Evolutionary conservation across 2,888 invertebrate species (phyloP).

Genomic region (Drosophila pullipes): DNA sequence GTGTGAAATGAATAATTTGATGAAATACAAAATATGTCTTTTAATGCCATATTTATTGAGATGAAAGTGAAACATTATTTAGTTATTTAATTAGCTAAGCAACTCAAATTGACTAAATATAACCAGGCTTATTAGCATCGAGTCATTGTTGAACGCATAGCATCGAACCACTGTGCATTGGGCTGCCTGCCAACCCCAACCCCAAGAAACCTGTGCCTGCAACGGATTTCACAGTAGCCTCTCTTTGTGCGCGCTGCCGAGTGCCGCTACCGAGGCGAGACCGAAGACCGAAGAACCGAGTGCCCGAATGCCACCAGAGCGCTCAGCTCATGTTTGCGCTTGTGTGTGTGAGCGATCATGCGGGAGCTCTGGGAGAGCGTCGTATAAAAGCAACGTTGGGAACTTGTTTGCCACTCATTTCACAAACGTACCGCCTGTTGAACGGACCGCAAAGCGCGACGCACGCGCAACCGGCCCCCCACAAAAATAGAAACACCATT

Average conservation of each 20-base stretch:
- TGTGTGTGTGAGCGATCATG: slow-evolving; percentile 64
- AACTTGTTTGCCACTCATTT: slow-evolving; percentile 85
- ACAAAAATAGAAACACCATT: slow-evolving; percentile 27
- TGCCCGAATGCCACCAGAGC: slow-evolving; percentile 48
- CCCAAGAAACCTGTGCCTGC: slow-evolving; percentile 53
- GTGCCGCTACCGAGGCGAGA: slow-evolving; percentile 69
- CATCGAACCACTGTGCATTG: slow-evolving; percentile 54
- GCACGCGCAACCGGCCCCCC: slow-evolving; percentile 57
- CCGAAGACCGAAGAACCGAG: slow-evolving; percentile 54
- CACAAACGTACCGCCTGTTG: slow-evolving; percentile 81
- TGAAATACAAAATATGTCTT: neutral
- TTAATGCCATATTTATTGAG: neutral
- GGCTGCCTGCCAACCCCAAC: slow-evolving; percentile 57
- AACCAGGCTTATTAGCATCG: neutral
- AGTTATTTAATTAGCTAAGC: slow-evolving; percentile 15
- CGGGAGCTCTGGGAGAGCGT: slow-evolving; percentile 71
- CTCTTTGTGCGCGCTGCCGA: slow-evolving; percentile 75
- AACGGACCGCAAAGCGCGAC: slow-evolving; percentile 71
- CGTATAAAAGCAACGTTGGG: slow-evolving; percentile 84
- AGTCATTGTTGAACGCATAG: neutral
- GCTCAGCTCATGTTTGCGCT: slow-evolving; percentile 12
- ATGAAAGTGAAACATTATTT: slow-evolving; percentile 23
- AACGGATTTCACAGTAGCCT: slow-evolving; percentile 77
- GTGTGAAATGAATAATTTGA: neutral
- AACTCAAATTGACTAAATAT: neutral